Percentiles rank a stretch among this genome's conserved stretches.
These are phyloP conservation scores for Erithacus rubecula DNA, from an alignment of 2,797 vertebrate species.

Conservation along the genomic window DNA sequence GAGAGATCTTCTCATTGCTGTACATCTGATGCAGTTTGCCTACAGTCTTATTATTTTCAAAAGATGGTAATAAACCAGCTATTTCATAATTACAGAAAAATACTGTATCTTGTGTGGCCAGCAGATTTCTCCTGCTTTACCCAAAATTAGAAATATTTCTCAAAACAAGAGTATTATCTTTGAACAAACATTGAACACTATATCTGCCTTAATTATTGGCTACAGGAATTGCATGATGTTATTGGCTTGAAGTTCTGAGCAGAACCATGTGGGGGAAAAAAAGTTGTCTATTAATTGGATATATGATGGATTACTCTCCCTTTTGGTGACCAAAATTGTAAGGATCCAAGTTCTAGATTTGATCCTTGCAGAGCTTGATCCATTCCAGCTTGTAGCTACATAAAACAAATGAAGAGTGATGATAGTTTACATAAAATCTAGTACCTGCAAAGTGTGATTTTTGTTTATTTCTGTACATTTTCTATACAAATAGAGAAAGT, in stretches of 20 bases:
- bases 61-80: not conserved
- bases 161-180: not conserved
- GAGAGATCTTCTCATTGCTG: not conserved
- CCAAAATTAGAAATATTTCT: not conserved
- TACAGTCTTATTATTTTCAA: not conserved
- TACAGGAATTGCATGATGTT: not conserved
- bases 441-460: not conserved
- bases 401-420: not conserved
- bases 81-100: not conserved
- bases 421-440: not conserved
- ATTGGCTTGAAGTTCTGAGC: not conserved
- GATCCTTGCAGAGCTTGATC: not conserved
- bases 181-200: accelerated
- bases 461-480: not conserved
- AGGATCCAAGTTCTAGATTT: not conserved
- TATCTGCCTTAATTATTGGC: not conserved
- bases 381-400: not conserved
- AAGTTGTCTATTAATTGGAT: not conserved
- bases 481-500: not conserved
- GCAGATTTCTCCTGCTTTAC: not conserved
- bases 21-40: not conserved
- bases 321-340: not conserved
- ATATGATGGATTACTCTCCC: not conserved
- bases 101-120: not conserved
- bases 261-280: not conserved